Evolutionary conservation across 2,888 invertebrate species (phyloP).

Genomic region (Eueremaeus valkanovi): DNA sequence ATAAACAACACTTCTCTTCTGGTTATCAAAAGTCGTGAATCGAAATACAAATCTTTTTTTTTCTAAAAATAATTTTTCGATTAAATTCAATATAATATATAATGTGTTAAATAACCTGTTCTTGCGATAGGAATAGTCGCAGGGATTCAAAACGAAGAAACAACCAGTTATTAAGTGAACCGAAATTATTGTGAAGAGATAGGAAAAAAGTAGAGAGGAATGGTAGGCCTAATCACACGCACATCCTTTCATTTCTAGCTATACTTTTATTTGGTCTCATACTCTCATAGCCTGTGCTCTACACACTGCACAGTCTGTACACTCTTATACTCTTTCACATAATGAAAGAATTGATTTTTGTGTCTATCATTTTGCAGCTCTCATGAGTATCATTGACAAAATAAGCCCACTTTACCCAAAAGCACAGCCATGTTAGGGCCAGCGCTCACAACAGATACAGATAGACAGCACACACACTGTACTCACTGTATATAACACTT

Average conservation of each 20-base stretch:
- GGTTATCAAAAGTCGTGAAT: conserved; percentile 7
- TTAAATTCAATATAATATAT: background rate
- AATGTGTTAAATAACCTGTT: conserved; percentile 3
- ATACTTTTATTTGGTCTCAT: background rate
- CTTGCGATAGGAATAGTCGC: background rate
- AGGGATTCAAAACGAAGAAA: background rate
- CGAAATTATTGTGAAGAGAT: background rate
- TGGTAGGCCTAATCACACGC: conserved; percentile 11
- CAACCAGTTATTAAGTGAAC: conserved; percentile 17
- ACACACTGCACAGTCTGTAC: background rate
- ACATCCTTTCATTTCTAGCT: conserved; percentile 26
- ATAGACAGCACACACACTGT: background rate
- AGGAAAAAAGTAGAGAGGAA: background rate
- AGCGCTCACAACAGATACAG: background rate
- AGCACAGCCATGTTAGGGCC: background rate
- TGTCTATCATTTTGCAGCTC: background rate
- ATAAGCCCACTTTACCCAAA: conserved; percentile 22
- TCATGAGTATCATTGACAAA: conserved; percentile 34
- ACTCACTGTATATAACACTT: background rate
- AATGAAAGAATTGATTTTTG: conserved; percentile 34
- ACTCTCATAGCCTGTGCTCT: too few relatives aligned
- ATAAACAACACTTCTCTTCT: background rate
- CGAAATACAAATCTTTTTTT: background rate
- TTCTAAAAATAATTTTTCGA: background rate
- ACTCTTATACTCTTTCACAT: background rate